phyloP scores from a whole-genome alignment of 2,797 vertebrate species.

The Crocidura indochinensis region DNA sequence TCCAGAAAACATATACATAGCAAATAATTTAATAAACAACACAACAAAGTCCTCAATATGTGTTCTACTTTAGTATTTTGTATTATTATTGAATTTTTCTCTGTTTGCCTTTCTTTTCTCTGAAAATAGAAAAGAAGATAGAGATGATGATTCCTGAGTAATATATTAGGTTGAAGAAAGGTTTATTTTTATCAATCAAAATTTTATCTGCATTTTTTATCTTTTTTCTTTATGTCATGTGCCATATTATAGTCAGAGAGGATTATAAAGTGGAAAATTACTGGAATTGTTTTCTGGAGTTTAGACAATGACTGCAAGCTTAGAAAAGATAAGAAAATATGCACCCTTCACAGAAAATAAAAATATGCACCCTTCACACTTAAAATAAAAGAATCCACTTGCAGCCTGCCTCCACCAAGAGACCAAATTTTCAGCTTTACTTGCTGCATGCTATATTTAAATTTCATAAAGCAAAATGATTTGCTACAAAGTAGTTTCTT shows the following conservation, averaged over 20 bases:
- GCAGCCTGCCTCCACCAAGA: not conserved
- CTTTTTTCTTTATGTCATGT: not conserved
- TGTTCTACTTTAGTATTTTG: no score
- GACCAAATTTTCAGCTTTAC: not conserved
- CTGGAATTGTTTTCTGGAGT: not conserved
- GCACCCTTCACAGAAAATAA: not conserved
- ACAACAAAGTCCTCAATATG: no score
- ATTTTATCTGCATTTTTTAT: not conserved
- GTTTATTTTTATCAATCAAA: slow-evolving; percentile 6
- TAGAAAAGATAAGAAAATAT: not conserved
- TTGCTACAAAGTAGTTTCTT: not conserved
- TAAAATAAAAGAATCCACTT: slow-evolving; percentile 1
- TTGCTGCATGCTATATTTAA: slow-evolving; percentile 27
- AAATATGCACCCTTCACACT: not conserved
- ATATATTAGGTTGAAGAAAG: slow-evolving; percentile 18
- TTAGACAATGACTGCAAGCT: not conserved
- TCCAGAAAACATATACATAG: no score
- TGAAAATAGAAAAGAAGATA: not conserved
- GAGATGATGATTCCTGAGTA: not conserved
- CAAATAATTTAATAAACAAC: no score
- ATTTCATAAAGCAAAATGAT: slow-evolving; percentile 57
- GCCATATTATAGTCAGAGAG: not conserved
- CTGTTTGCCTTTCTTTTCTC: not conserved
- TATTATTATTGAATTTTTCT: not conserved
- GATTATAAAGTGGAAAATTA: not conserved